Evolutionary conservation across 2,113 vertebrate genomes (phyloP), one percentile per base, ranked within the genome.

Genomic region (Ptilonorhynchus violaceus): DNA sequence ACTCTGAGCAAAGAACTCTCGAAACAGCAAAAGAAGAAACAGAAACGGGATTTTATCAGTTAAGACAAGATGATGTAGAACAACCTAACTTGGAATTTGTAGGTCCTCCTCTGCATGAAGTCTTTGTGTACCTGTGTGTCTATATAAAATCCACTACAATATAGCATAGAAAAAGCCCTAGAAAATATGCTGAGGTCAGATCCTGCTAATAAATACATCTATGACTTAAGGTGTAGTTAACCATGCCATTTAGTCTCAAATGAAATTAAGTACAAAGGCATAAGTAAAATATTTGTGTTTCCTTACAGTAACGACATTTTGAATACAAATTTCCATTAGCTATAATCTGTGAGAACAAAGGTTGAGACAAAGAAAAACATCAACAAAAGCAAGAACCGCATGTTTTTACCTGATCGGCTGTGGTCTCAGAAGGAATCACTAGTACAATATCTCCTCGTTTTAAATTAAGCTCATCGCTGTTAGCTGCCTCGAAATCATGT

Each of bases 401-500:
- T 24, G 35, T 60, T 83, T 59, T 98, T 98, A 99, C 99, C 99
- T 99, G 99, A 96, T 99, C 99, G 89, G 99, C 99, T 33, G 97
- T 90, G 39, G 98, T 98, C 39, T 98, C 98, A 5, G 99, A 99
- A 63, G 99, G 98, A 85, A 99, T 94, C 88, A 99, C 99, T 88
- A 99, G 88, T 41, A 99, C 99, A 92, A 99, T 96, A 15, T 99
- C 99, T 10, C 99, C 99, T 89, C 98, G 97, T 85, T 98, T 98
- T 83, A 99, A 97, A 42, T 98, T 99, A 42, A 99, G 98, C 90
- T 99, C 99, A 88, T 99, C 99, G 27, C 98, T 98, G 92, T 99
- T 99, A 52, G 99, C 99, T 94, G 99, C 99, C 68, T 99, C 99
- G 6, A 99, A 99, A 92, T 99, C 99, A 16, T 99, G 99, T 70